Percentiles rank a stretch among this genome's conserved stretches.
Evolutionary conservation across 2,113 vertebrate species (phyloP).

Genomic region (Hemicordylus capensis): DNA sequence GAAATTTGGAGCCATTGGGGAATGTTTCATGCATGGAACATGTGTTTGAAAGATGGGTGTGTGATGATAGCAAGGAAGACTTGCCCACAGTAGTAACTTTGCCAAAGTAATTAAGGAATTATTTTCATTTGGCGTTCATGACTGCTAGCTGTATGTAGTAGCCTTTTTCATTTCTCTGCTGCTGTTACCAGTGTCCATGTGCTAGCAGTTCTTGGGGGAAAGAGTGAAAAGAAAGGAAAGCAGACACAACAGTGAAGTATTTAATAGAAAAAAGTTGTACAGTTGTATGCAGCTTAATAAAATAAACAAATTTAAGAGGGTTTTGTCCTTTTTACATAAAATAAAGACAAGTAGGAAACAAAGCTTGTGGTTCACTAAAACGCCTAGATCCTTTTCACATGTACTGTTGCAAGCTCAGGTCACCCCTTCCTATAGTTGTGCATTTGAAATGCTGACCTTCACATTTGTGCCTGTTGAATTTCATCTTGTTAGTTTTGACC

Average conservation of each 20-base stretch:
- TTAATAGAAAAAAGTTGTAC: rapidly evolving
- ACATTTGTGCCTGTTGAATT: no score
- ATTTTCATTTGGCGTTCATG: neutral
- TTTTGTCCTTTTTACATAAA: neutral
- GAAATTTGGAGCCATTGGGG: neutral
- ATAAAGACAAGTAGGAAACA: no score
- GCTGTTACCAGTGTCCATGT: neutral
- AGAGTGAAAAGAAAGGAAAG: neutral
- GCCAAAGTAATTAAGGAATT: neutral
- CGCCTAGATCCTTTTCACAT: no score
- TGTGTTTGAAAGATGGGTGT: conserved; percentile 62
- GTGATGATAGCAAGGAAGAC: conserved; percentile 36
- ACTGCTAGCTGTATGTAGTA: rapidly evolving
- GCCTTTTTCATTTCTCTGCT: neutral
- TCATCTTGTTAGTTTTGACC: no score
- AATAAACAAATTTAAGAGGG: neutral
- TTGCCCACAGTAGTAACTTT: neutral
- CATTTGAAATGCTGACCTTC: no score
- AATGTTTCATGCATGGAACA: neutral
- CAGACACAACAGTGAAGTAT: neutral
- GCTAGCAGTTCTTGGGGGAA: rapidly evolving
- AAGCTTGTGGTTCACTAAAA: no score
- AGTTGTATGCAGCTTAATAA: no score
- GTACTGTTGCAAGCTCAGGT: no score
- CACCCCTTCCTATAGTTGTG: no score